Base-by-base conservation (phyloP, 2,888 invertebrate species). In the Eulithis prunata region DNA sequence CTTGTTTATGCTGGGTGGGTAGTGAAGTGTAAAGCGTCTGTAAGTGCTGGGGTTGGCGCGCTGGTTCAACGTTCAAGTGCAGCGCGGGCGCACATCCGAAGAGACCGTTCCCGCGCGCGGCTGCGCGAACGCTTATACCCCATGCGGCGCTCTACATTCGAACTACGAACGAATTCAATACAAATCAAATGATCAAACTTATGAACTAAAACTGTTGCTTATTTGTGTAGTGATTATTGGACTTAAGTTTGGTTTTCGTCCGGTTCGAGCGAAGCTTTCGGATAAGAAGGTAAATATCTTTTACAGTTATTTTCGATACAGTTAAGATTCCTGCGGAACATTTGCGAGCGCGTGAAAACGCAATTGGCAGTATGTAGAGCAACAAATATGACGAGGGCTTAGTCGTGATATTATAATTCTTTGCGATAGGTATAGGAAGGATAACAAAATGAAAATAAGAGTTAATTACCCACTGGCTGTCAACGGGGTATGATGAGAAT, bases 31-130 rank as follows among this genome's bases (percentile, higher is more conserved):
- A 54, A 73, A 52, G 61, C 81, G 74, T 74, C 76, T 68, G 63
- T 67, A 57, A 68, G 74, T 67, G 83, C 83, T 46, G 82, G 89
- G 83, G 82, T 89, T 79, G 77, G 54, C 81, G 78, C 77, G 85
- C 81, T 86, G 87, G 91, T 91, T 90, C 89, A 88, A 88, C 85
- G 90, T 83, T 89, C 88, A 90, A 87, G 89, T 89, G 89, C 89
- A 88, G 83, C 85, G 86, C 85, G 75, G 78, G 74, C 89, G 89
- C 90, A 91, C 87, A 89, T 83, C 85, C 79, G 77, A 77, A 83
- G 83, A 82, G 86, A 79, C 83, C 78, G 86, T 79, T 77, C 74
- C 71, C 77, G 79, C 76, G 83, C 82, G 81, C 83, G 84, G 86
- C 78, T 82, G 88, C 85, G 84, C 85, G 81, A 70, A 66, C 80